Evolutionary conservation across 2,888 invertebrate genomes (phyloP).

Genomic region (Acanthacorydalis orientalis): DNA sequence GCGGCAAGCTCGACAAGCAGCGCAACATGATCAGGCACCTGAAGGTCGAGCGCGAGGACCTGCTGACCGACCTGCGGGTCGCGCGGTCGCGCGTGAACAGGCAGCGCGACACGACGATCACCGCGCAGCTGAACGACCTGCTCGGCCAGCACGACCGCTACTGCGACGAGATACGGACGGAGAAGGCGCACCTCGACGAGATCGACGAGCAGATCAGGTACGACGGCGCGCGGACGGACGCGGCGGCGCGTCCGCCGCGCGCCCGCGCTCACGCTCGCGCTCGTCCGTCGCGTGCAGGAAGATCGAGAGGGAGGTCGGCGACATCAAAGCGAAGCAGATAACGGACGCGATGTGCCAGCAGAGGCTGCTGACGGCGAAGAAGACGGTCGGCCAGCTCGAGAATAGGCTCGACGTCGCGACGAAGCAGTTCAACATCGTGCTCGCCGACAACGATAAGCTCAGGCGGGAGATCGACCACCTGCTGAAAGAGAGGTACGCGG

Average conservation of each 20-base stretch:
- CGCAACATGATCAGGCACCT: slow-evolving; percentile 41
- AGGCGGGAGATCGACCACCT: slow-evolving; percentile 67
- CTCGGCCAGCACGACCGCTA: slow-evolving; percentile 37
- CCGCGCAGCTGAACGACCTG: slow-evolving; percentile 33
- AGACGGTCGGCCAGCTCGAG: slow-evolving; percentile 44
- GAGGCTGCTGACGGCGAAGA: slow-evolving; percentile 31
- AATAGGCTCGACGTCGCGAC: slow-evolving; percentile 61
- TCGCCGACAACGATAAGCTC: slow-evolving; percentile 54
- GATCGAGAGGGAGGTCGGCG: slow-evolving; percentile 26
- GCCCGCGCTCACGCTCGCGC: too few relatives aligned
- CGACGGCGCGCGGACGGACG: not conserved
- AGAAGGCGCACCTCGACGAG: slow-evolving; percentile 26
- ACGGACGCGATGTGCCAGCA: slow-evolving; percentile 31
- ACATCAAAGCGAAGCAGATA: slow-evolving; percentile 24
- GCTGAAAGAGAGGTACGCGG: slow-evolving; percentile 51
- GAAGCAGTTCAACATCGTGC: slow-evolving; percentile 56
- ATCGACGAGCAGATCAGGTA: slow-evolving; percentile 32
- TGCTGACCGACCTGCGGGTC: slow-evolving; percentile 42
- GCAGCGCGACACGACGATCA: slow-evolving; percentile 32
- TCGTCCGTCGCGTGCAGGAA: not conserved
- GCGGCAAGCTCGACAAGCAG: slow-evolving; percentile 45
- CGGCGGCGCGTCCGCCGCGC: too few relatives aligned
- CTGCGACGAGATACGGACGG: slow-evolving; percentile 17
- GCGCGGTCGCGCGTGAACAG: slow-evolving; percentile 38
- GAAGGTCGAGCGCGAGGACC: slow-evolving; percentile 41